Base-by-base conservation (phyloP, 2,888 invertebrate genomes). In the Crioceris asparagi region DNA sequence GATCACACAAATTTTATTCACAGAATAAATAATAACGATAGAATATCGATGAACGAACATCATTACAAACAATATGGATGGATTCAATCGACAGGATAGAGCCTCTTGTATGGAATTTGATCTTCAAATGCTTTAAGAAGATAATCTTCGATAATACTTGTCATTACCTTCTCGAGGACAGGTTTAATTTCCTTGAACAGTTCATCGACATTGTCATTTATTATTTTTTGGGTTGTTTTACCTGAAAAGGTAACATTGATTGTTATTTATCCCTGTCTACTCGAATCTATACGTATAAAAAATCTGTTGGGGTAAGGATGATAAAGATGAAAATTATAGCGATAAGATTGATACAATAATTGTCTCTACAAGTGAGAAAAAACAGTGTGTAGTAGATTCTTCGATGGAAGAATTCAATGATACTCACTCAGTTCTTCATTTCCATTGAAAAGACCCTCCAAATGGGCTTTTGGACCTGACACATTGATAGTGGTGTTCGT, bases 101-200 rank as follows among this genome's bases (percentile, higher is more conserved):
- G 34, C 29, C 50, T 48, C 31, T 51, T 52, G 29, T 40, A 55
- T 6, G 56, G 55, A 2, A 56, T 45, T 38, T 53, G 52, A 7
- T 43, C 33, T n/a, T 43, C 44, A 8, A 56, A 36, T 2, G 50
- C 42, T 31, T 49, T 48, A 12, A 55, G 40, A 5, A 56, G 30
- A 14, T 51, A 25, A 31, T 56, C 48, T 18, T 56, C 52, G 19
- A 54, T 33, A 26, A 56, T 45, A 29, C 43, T 38, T 1, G 47
- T 54, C 17, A 57, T 38, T 7, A 52, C 43, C 19, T 50, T 40
- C 36, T 55, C 55, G 16, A 64, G 43, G 7, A 62, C 52, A n/a
- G 64, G 63, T 38, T 56, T 59, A 14, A 65, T 37, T 40, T 65
- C 64, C 25, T 56, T 49, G 35, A 60, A 57, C 4, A 65, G 45